Conservation (phyloP, 2,888 invertebrate species). For the Therioaphis trifolii region DNA sequence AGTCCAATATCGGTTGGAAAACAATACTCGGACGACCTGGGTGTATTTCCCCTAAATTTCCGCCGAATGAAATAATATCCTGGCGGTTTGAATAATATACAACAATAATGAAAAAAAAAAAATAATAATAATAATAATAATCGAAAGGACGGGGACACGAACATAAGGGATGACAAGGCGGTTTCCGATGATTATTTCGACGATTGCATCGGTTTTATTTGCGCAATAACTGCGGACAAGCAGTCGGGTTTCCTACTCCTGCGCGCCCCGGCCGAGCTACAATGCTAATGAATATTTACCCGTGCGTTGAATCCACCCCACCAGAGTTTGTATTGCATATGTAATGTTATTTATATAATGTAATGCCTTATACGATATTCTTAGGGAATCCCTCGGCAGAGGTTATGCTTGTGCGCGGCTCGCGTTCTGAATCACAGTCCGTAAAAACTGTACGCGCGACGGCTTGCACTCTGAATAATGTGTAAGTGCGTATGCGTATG, state of each 20-base stretch:
- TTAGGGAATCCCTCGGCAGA: constrained; percentile 6
- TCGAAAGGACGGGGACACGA: constrained; percentile 42
- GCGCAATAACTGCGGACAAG: constrained; percentile 55
- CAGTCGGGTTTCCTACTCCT: constrained; percentile 7
- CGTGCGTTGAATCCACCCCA: constrained; percentile 31
- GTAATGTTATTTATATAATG: constrained; percentile 65
- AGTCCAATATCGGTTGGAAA: not conserved
- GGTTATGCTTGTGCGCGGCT: constrained; percentile 31
- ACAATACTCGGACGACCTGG: not conserved
- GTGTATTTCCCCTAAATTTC: constrained; percentile 34
- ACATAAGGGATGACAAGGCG: constrained; percentile 63
- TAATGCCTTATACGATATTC: constrained; percentile 35
- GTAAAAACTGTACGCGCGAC: constrained; percentile 26
- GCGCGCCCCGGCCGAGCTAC: not conserved
- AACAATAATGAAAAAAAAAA: constrained; percentile 35
- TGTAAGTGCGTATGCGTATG: too few species aligned
- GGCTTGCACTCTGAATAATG: too few species aligned
- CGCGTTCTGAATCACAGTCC: constrained; percentile 2
- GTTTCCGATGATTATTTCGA: constrained; percentile 62
- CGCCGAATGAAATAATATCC: constrained; percentile 14
- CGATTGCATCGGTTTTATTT: constrained; percentile 58
- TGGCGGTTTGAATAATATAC: constrained; percentile 21
- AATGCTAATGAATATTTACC: constrained; percentile 63
- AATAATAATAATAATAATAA: constrained; percentile 38
- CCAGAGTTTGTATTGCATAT: constrained; percentile 60